Conservation (phyloP, 2,888 invertebrate species). For the Xanthia icteritia region DNA sequence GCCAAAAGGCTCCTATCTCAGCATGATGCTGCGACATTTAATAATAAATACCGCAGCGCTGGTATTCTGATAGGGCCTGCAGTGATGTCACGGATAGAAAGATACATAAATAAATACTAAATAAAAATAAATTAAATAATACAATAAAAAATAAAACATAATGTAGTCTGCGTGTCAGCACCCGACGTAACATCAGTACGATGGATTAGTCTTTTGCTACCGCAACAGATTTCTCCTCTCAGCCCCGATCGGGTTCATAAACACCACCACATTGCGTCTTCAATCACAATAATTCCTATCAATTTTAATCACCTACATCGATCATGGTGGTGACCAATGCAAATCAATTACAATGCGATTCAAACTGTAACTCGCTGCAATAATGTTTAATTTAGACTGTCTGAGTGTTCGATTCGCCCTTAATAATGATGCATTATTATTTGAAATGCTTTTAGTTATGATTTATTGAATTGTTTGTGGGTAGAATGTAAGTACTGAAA, state of each 20-base stretch:
- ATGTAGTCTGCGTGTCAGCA: too few relatives aligned
- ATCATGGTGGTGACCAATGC: conserved; percentile 51
- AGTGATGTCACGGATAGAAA: too few relatives aligned
- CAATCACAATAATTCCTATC: conserved; percentile 55
- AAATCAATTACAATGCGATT: conserved; percentile 49
- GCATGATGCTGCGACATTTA: too few relatives aligned
- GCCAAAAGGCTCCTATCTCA: too few relatives aligned
- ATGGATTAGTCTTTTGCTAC: too few relatives aligned
- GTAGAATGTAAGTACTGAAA: neutral
- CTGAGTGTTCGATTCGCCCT: conserved; percentile 34
- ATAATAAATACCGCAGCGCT: too few relatives aligned
- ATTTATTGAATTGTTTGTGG: conserved; percentile 50
- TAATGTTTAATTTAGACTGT: conserved; percentile 60
- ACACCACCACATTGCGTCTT: conserved; percentile 35
- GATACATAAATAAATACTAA: too few relatives aligned
- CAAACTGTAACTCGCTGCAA: conserved; percentile 32
- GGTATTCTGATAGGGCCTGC: too few relatives aligned
- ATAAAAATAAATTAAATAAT: too few relatives aligned
- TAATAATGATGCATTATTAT: conserved; percentile 60
- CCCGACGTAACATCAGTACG: too few relatives aligned
- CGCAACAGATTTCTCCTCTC: neutral
- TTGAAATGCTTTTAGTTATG: conserved; percentile 52
- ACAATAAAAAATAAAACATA: too few relatives aligned
- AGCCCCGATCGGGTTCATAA: conserved; percentile 10
- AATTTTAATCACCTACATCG: conserved; percentile 53